Evolutionary conservation across 2,888 invertebrate species (phyloP).

Genomic region (Torymus aiolomorphi): DNA sequence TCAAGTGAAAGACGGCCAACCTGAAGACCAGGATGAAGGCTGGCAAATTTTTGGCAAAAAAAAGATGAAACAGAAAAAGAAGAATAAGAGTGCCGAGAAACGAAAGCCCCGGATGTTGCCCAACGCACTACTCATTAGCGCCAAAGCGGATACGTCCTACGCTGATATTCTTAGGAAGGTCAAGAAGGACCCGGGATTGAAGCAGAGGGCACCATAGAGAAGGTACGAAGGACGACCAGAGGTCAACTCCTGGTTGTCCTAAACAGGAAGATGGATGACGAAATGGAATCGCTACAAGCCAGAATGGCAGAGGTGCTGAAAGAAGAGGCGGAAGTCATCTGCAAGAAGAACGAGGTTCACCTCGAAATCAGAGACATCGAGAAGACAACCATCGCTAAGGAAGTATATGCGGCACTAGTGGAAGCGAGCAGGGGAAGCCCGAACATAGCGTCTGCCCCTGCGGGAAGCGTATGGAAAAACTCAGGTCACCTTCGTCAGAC

Average conservation of each 20-base stretch:
- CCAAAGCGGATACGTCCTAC: not conserved
- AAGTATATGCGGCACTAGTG: no score
- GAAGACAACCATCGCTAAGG: constrained; percentile 36
- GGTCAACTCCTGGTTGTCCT: not conserved
- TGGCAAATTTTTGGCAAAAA: not conserved
- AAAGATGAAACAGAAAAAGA: not conserved
- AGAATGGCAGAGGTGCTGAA: constrained; percentile 3
- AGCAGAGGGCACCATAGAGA: not conserved
- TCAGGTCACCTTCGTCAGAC: no score
- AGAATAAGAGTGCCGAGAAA: not conserved
- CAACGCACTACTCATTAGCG: not conserved
- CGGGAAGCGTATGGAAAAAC: no score
- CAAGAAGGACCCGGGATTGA: constrained; percentile 1
- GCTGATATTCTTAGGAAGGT: not conserved
- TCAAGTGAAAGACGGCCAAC: not conserved
- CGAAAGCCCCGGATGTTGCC: not conserved
- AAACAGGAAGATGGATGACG: not conserved
- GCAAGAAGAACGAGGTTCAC: not conserved
- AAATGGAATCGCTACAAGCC: not conserved
- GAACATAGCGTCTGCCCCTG: no score
- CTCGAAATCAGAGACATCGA: constrained; percentile 53
- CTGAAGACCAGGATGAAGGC: not conserved
- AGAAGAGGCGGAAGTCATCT: not conserved
- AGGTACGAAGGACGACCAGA: constrained; percentile 1
- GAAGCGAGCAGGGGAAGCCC: no score